phyloP scores from a whole-genome alignment of 1,140 invertebrate genomes.

The Frieseomelitta varia region DNA sequence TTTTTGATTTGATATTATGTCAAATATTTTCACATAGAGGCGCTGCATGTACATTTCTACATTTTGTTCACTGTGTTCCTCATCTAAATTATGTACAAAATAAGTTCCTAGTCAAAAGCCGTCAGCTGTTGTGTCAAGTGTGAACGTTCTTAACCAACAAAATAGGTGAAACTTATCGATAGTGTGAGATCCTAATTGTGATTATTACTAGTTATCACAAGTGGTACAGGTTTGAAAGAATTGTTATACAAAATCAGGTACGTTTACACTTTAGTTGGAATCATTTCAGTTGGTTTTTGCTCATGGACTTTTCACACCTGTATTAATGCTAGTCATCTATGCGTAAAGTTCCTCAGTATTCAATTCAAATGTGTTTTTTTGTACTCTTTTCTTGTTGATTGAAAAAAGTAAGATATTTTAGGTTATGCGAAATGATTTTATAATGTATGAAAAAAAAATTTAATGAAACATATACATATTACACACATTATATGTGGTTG shows the following conservation, averaged over 20 bases:
- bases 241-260: constrained; percentile 35
- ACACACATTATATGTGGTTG: neutral
- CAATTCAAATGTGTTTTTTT: neutral
- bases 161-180: constrained; percentile 49
- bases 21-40: neutral
- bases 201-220: constrained; percentile 4
- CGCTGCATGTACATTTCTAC: neutral
- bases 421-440: neutral
- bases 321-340: constrained; percentile 51
- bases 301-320: constrained; percentile 13
- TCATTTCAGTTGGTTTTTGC: constrained; percentile 10
- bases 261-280: constrained; percentile 2
- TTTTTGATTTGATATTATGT: neutral
- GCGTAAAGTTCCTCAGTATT: constrained; percentile 25
- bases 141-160: constrained; percentile 68
- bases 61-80: constrained; percentile 21
- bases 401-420: neutral
- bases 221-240: neutral
- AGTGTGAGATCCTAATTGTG: constrained; percentile 24
- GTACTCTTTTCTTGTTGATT: neutral
- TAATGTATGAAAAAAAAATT: neutral
- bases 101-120: constrained; percentile 43
- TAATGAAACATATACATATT: constrained; percentile 7
- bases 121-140: constrained; percentile 70
- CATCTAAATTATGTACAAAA: constrained; percentile 25